Evolutionary conservation across 2,888 invertebrate species (phyloP).

Genomic region (Metacarcinus magister): DNA sequence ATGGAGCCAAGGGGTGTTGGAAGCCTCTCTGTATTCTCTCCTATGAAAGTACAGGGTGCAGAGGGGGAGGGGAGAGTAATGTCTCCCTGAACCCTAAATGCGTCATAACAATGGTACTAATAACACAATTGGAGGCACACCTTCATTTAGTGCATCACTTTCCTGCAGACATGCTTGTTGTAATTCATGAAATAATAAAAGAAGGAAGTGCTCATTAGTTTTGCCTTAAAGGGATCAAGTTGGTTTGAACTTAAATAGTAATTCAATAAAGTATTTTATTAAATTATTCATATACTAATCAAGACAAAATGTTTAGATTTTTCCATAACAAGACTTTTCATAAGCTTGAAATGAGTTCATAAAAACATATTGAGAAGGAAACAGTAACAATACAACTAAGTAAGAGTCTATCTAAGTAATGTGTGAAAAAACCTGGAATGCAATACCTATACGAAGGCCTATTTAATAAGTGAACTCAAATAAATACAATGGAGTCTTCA

Average conservation of each 20-base stretch:
- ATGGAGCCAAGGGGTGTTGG: too few relatives aligned
- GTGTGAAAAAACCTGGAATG: conserved; percentile 35
- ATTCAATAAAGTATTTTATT: conserved; percentile 14
- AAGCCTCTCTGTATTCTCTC: too few relatives aligned
- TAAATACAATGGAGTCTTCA: conserved; percentile 18
- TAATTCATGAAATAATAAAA: neutral
- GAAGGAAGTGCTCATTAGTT: neutral
- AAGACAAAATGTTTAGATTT: conserved; percentile 27
- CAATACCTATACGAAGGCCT: neutral
- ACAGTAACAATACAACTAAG: neutral
- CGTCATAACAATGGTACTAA: too few relatives aligned
- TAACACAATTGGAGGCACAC: too few relatives aligned
- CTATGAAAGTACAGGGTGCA: too few relatives aligned
- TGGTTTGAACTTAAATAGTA: neutral
- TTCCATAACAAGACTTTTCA: neutral
- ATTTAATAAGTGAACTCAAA: neutral
- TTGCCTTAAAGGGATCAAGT: neutral
- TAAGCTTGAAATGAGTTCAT: neutral
- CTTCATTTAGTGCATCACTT: too few relatives aligned
- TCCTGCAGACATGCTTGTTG: neutral
- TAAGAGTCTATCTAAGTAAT: neutral
- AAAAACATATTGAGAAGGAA: conserved; percentile 1
- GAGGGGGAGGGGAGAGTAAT: too few relatives aligned
- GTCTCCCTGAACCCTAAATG: too few relatives aligned
- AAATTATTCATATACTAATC: conserved; percentile 8